These are phyloP conservation scores for Aurelia sp. DNA, from an alignment of 30 jellyfish, hydroid and myxozoan species.

Conservation along the genomic window DNA sequence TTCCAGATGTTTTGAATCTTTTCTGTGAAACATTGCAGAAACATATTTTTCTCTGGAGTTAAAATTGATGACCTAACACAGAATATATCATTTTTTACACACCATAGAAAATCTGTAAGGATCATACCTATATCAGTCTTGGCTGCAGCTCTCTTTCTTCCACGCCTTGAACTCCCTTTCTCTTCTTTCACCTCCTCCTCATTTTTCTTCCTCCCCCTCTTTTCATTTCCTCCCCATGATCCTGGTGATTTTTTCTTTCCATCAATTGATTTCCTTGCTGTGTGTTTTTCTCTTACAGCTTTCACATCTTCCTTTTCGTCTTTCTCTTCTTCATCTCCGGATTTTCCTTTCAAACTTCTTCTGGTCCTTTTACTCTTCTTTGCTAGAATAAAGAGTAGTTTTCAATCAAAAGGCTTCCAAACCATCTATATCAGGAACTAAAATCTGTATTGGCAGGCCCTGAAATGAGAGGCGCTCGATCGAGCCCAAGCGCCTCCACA, in stretches of 20 bases:
- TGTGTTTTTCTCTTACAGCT: background rate
- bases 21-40: too few species aligned
- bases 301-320: constrained; percentile 1
- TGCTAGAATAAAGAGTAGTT: background rate
- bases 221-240: background rate
- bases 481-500: too few species aligned
- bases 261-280: constrained; percentile 11
- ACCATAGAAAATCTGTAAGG: background rate
- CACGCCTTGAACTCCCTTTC: background rate
- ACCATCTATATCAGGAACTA: too few species aligned
- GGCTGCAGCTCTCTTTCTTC: constrained; percentile 1
- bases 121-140: background rate
- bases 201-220: background rate
- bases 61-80: too few species aligned
- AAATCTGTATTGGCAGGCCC: too few species aligned
- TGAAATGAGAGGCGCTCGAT: too few species aligned
- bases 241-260: background rate
- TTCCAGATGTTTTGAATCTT: too few species aligned
- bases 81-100: too few species aligned
- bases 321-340: constrained; percentile 6
- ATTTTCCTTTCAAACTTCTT: background rate
- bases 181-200: constrained; percentile 9
- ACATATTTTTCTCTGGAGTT: too few species aligned
- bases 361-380: background rate
- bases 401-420: background rate